Percentiles rank a stretch among this genome's conserved stretches.
phyloP scores from a whole-genome alignment of 2,888 invertebrate species.

The Cancer borealis region DNA sequence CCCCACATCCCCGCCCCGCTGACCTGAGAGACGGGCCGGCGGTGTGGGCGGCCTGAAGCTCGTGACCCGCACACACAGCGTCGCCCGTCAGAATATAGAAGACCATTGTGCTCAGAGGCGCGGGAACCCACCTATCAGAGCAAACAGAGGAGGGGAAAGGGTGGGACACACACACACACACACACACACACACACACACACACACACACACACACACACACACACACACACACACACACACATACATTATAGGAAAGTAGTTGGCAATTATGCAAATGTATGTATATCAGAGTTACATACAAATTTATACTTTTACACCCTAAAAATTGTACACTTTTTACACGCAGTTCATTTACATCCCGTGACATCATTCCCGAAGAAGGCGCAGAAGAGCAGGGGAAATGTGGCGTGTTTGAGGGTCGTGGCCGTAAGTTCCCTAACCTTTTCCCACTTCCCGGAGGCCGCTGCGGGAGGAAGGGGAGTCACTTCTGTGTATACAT shows the following conservation, averaged over 20 bases:
- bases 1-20: neutral
- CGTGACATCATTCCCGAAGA: neutral
- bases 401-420: neutral
- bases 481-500: neutral
- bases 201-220: constrained; percentile 40
- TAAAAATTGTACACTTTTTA: neutral
- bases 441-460: constrained; percentile 8
- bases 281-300: neutral
- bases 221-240: constrained; percentile 40
- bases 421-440: neutral
- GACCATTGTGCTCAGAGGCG: constrained; percentile 11
- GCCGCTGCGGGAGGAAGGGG: constrained; percentile 20
- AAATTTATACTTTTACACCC: neutral
- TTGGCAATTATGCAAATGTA: neutral
- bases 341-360: neutral
- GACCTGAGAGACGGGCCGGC: neutral
- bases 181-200: constrained; percentile 40
- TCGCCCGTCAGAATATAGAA: constrained; percentile 27
- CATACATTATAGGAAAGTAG: neutral
- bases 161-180: neutral
- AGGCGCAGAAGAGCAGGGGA: neutral
- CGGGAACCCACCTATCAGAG: constrained; percentile 27
- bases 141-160: neutral
- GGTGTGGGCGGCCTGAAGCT: neutral
- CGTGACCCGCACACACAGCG: constrained; percentile 29